Conservation (phyloP, 2,888 invertebrate genomes). For the Listrodromus nycthemerus region DNA sequence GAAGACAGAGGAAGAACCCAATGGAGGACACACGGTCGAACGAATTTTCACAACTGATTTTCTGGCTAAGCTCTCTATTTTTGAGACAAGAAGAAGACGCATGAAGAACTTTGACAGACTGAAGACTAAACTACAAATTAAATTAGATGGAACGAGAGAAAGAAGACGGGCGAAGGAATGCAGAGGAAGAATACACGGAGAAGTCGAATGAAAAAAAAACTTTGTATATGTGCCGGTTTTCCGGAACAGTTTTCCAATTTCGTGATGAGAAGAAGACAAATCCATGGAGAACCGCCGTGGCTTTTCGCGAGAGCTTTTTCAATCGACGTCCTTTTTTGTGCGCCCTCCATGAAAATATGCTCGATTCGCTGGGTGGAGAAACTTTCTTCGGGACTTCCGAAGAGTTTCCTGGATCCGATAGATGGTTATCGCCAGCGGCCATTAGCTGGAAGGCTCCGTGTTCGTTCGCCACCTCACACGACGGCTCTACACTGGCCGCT, state of each 20-base stretch:
- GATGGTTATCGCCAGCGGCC: conserved; percentile 60
- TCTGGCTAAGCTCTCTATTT: too few relatives aligned
- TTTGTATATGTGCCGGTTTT: not conserved
- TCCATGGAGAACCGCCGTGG: not conserved
- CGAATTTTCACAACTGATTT: too few relatives aligned
- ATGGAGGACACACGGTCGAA: not conserved
- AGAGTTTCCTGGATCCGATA: conserved; percentile 65
- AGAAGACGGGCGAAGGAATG: not conserved
- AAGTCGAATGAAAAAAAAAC: not conserved
- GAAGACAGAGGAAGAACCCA: not conserved
- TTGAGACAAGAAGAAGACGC: not conserved
- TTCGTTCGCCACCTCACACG: conserved; percentile 60
- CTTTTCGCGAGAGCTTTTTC: not conserved
- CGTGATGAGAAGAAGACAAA: not conserved
- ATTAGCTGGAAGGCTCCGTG: conserved; percentile 56
- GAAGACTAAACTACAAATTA: not conserved
- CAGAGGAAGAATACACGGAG: not conserved
- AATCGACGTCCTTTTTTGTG: not conserved
- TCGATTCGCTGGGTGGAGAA: conserved; percentile 40
- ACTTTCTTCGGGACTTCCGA: conserved; percentile 24
- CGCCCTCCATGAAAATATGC: conserved; percentile 16
- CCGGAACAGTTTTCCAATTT: not conserved
- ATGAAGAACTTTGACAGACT: not conserved
- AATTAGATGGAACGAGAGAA: not conserved
- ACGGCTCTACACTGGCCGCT: conserved; percentile 33